Percentiles rank a stretch among this genome's conserved stretches.
phyloP scores from a whole-genome alignment of 1,140 invertebrate genomes.

The Diachasma alloeum region DNA sequence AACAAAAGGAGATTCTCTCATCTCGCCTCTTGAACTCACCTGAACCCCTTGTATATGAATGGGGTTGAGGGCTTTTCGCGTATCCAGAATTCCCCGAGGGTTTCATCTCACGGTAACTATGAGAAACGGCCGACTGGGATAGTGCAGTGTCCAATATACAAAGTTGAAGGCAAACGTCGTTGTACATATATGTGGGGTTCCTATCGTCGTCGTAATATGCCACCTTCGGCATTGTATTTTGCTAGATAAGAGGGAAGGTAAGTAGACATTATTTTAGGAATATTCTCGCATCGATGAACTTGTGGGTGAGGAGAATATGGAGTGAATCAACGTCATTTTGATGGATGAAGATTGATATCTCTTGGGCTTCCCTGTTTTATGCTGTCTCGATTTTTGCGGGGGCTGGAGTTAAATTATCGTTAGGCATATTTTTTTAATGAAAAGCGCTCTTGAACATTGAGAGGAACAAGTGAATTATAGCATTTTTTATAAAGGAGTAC shows the following conservation, averaged over 20 bases:
- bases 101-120: background rate
- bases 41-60: background rate
- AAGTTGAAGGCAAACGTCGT: background rate
- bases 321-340: too few species aligned
- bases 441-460: too few species aligned
- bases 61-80: background rate
- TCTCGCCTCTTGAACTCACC: background rate
- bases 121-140: background rate
- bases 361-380: too few species aligned
- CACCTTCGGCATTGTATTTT: background rate
- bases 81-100: background rate
- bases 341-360: too few species aligned
- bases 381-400: too few species aligned
- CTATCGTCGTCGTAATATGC: background rate
- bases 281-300: too few species aligned
- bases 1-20: background rate
- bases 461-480: too few species aligned
- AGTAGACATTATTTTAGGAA: background rate
- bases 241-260: background rate
- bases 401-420: too few species aligned
- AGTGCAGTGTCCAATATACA: conserved; percentile 1
- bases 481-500: too few species aligned
- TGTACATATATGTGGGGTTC: background rate
- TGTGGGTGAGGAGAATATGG: too few species aligned
- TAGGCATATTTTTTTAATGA: too few species aligned